phyloP scores from a whole-genome alignment of 2,797 vertebrate species.

The Hippopotamyrus pictus region DNA sequence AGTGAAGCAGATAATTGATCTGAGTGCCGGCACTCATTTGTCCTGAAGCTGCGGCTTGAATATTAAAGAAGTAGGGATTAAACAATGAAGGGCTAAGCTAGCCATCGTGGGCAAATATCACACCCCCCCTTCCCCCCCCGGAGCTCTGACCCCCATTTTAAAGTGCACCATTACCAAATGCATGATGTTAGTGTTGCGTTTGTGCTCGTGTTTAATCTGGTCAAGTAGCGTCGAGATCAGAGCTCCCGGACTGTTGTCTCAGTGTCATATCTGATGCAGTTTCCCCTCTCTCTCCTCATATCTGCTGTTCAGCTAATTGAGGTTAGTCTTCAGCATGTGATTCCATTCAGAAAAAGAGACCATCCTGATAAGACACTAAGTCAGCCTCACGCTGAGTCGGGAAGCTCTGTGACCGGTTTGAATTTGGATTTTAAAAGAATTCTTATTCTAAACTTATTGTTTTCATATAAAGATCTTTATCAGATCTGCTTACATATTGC shows the following conservation, averaged over 20 bases:
- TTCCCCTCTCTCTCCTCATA: not conserved
- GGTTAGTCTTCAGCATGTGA: not conserved
- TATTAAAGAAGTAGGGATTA: not conserved
- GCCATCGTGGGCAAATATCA: not conserved
- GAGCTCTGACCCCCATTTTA: not conserved
- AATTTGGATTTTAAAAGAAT: constrained; percentile 2
- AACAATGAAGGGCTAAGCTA: constrained; percentile 9
- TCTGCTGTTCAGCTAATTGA: not conserved
- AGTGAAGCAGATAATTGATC: constrained; percentile 38
- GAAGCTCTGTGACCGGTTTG: not conserved
- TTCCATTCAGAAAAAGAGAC: not conserved
- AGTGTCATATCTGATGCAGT: not conserved
- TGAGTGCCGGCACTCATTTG: constrained; percentile 12
- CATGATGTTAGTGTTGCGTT: not conserved
- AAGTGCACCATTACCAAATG: not conserved
- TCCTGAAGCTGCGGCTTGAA: constrained; percentile 16
- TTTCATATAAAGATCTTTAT: not conserved
- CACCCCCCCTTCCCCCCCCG: not conserved
- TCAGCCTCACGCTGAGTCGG: not conserved
- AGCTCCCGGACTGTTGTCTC: not conserved
- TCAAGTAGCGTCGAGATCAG: not conserved
- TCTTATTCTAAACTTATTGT: not conserved
- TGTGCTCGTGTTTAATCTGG: not conserved
- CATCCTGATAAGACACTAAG: not conserved
- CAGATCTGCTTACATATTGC: not conserved